These are phyloP conservation scores for Lepilemur ruficaudatus DNA, from an alignment of 2,797 vertebrate species.

Conservation along the genomic window DNA sequence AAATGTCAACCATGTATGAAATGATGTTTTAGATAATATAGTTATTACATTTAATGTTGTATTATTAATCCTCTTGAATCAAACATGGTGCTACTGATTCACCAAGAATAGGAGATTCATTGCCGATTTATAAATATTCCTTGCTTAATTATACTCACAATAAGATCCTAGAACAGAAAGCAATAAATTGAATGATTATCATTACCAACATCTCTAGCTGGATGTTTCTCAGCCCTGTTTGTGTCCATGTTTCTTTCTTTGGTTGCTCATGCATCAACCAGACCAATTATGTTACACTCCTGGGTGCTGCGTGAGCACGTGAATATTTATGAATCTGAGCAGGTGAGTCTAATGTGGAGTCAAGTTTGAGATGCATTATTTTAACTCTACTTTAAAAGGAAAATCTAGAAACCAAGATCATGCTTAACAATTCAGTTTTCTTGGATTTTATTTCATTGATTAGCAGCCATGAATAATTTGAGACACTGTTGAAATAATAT, in stretches of 20 bases:
- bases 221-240: neutral
- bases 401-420: neutral
- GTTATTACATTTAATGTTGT: neutral
- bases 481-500: neutral
- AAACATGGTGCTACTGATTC: neutral
- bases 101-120: neutral
- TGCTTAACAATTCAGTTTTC: neutral
- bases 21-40: neutral
- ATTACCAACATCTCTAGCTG: neutral
- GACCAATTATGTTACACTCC: neutral
- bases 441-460: neutral
- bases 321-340: neutral
- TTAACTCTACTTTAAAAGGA: neutral
- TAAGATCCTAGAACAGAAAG: neutral
- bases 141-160: neutral
- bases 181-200: neutral
- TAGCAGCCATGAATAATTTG: neutral
- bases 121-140: neutral
- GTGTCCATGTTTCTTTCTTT: neutral
- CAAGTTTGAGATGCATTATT: neutral
- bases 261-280: rapidly evolving
- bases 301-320: rapidly evolving
- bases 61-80: neutral
- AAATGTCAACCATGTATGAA: neutral
- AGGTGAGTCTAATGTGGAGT: neutral